phyloP scores from a whole-genome alignment of 2,888 invertebrate species.

The Lasioglossum figueresi region DNA sequence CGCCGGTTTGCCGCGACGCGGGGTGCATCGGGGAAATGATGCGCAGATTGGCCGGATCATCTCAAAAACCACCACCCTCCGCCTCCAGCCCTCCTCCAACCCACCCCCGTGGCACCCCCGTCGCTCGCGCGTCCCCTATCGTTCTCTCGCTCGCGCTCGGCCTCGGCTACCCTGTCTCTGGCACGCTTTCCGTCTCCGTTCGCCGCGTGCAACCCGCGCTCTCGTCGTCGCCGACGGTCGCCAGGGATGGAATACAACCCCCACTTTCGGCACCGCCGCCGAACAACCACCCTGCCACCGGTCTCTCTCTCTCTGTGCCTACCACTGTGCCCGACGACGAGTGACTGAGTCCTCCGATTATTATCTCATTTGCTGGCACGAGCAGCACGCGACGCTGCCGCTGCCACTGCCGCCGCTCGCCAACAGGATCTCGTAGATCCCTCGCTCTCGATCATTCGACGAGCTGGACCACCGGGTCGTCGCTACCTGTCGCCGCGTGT shows the following conservation, averaged over 20 bases:
- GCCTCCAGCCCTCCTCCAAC: slow-evolving; percentile 65
- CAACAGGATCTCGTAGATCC: slow-evolving; percentile 63
- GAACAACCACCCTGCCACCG: slow-evolving; percentile 72
- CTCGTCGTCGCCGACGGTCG: slow-evolving; percentile 65
- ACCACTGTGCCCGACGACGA: slow-evolving; percentile 75
- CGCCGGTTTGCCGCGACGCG: slow-evolving; percentile 71
- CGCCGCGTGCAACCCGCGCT: slow-evolving; percentile 37
- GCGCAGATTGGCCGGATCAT: slow-evolving; percentile 85
- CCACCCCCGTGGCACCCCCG: slow-evolving; percentile 31
- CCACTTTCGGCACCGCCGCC: slow-evolving; percentile 73
- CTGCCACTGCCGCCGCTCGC: slow-evolving; percentile 17
- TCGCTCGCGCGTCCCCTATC: slow-evolving; percentile 41
- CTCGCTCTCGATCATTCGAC: slow-evolving; percentile 40
- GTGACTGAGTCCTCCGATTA: slow-evolving; percentile 80
- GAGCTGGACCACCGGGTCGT: not conserved
- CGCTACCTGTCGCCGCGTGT: slow-evolving; percentile 41
- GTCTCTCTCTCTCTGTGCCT: slow-evolving; percentile 52
- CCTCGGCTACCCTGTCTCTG: slow-evolving; percentile 24
- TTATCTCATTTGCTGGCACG: slow-evolving; percentile 82
- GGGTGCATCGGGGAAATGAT: slow-evolving; percentile 82
- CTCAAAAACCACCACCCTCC: slow-evolving; percentile 82
- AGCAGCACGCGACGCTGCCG: slow-evolving; percentile 66
- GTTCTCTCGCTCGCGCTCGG: slow-evolving; percentile 35
- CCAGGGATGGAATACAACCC: slow-evolving; percentile 76
- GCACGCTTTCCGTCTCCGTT: slow-evolving; percentile 47